Evolutionary conservation across 2,797 vertebrate genomes (phyloP), one percentile per base, ranked within the genome.

Genomic region (Hafferia zeledoni): DNA sequence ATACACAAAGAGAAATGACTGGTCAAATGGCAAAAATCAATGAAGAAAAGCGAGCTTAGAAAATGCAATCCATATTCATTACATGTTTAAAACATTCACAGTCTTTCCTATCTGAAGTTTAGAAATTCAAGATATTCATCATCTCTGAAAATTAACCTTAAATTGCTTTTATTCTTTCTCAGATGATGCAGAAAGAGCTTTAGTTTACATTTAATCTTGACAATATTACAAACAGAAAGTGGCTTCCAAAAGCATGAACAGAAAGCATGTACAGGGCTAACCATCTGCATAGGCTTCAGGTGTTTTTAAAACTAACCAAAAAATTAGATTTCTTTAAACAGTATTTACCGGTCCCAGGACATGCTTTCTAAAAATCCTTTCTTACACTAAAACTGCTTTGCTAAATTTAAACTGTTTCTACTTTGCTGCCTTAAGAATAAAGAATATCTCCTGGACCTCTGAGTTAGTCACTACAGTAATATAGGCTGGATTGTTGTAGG

Each of bases 41-140:
- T 93, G 44, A 90, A 50, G 50, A 83, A 90, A 91, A 79, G 30
- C 20, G 71, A 96, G 63, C 46, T 89, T 85, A 74, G 78, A 68
- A 96, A 96, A 94, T 46, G 23, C 68, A 96, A 95, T 89, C 89
- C 56, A 83, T 93, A 96, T 77, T 91, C 85, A 91, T 83, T 83
- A 72, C 50, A 68, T 71, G 49, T 90, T 91, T 89, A 88, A 94
- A 94, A 93, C 64, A 71, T 74, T 93, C 87, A 64, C 27, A 60
- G 68, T 83, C 81, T 75, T 28, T 68, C 33, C 35, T 80, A 61
- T 35, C 25, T 89, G 52, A 92, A 82, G 61, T 87, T 77, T 17
- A 90, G 57, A 90, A 87, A 92, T 39, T 80, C 70, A 91, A 79
- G 59, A 63, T 50, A 82, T 46, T 72, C 24, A 43, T 83, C 71